Evolutionary conservation across 2,888 invertebrate species (phyloP), one percentile per base, ranked within the genome.

Genomic region (Zeuzera pyrina): DNA sequence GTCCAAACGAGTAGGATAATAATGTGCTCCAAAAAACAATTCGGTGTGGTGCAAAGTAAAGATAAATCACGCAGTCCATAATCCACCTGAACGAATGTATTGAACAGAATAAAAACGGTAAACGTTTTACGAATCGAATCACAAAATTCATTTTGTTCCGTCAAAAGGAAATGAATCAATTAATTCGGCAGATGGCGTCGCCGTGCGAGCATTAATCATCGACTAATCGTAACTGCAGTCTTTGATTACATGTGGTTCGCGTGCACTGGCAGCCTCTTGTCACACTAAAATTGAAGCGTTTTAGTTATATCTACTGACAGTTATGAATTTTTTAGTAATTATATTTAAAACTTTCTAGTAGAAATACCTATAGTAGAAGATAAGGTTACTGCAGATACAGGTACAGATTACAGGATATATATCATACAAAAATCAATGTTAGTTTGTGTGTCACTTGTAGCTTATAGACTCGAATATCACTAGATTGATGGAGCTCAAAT

Each of bases 211-310:
- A 81, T 83, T 79, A 81, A 81, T 83, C 83, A 83, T 79, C 69
- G 71, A 71, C 79, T 81, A 81, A 83, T 79, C 78, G 77, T 74
- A 72, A 74, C 81, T 81, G 78, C 79, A 83, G 81, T 81, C 81
- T 81, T 79, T 77, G 76, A 81, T 81, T 79, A 77, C 78, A 68
- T 53, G 62, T 64, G 54, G 57, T 57, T 61, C 61, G 45, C 43
- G 55, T 55, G 51, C 57, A 55, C 49, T 45, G 49, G 49, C 52
- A 6, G 52, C 48, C 42, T 5, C 5, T 19, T n/a, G n/a, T n/a
- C n/a, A n/a, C n/a, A n/a, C n/a, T n/a, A n/a, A n/a, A n/a, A n/a
- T n/a, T n/a, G n/a, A n/a, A n/a, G n/a, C n/a, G n/a, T n/a, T n/a
- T n/a, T n/a, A n/a, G n/a, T n/a, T n/a, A n/a, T n/a, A n/a, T n/a